phyloP scores from a whole-genome alignment of 2,888 invertebrate species.

The Patella ulyssiponensis region DNA sequence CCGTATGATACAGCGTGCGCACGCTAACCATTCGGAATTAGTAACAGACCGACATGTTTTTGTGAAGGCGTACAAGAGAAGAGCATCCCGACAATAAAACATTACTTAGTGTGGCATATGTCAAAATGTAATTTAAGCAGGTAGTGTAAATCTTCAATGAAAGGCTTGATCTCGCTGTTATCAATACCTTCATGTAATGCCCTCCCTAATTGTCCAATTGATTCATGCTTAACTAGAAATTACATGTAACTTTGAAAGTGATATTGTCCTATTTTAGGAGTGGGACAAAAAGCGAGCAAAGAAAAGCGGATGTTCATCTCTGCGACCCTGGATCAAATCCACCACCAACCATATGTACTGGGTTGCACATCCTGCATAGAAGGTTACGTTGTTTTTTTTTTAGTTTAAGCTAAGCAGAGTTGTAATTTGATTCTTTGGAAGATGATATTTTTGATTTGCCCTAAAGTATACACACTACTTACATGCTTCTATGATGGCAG shows the following conservation, averaged over 20 bases:
- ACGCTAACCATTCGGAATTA: too few relatives aligned
- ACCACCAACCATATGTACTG: not conserved
- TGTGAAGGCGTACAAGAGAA: conserved; percentile 24
- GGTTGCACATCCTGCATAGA: not conserved
- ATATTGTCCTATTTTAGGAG: not conserved
- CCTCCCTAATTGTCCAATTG: too few relatives aligned
- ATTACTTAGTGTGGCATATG: conserved; percentile 31
- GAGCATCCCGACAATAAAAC: conserved; percentile 22
- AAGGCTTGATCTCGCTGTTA: too few relatives aligned
- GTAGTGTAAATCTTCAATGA: too few relatives aligned
- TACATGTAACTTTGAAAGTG: too few relatives aligned
- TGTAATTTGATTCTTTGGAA: too few relatives aligned
- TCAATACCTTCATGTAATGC: not conserved
- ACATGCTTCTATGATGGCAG: too few relatives aligned
- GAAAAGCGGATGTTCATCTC: not conserved
- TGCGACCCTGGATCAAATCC: not conserved
- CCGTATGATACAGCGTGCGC: too few relatives aligned
- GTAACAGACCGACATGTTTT: conserved; percentile 25
- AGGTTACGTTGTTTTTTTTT: too few relatives aligned
- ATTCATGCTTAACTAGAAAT: conserved; percentile 5
- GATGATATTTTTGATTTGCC: too few relatives aligned
- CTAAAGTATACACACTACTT: too few relatives aligned
- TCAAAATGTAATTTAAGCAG: conserved; percentile 24
- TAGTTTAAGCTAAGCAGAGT: too few relatives aligned
- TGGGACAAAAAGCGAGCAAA: not conserved